Conservation (phyloP, 2,888 invertebrate genomes). For the Hydrotaea cyrtoneurina region DNA sequence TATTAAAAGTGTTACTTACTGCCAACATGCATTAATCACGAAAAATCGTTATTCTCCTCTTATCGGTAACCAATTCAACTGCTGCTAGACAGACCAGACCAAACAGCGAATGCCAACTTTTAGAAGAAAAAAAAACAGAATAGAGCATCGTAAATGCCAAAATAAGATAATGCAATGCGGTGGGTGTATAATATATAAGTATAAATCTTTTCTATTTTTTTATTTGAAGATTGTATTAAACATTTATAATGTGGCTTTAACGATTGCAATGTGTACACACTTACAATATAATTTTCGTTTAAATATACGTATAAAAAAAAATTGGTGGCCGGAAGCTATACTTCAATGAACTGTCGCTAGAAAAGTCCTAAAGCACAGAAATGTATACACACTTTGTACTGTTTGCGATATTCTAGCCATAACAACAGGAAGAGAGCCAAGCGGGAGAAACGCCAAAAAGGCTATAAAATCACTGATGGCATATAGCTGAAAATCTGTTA, state of each 20-base stretch:
- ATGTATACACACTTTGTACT: neutral
- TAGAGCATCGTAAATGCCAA: slow-evolving; percentile 40
- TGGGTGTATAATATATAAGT: slow-evolving; percentile 45
- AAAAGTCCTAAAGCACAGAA: slow-evolving; percentile 40
- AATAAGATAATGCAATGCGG: slow-evolving; percentile 51
- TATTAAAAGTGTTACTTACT: slow-evolving; percentile 57
- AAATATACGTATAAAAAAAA: neutral
- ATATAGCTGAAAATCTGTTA: slow-evolving; percentile 49
- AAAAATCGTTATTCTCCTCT: slow-evolving; percentile 45
- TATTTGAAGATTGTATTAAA: slow-evolving; percentile 66
- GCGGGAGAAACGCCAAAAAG: slow-evolving; percentile 11
- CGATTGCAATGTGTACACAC: slow-evolving; percentile 61
- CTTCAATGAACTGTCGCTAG: slow-evolving; percentile 46
- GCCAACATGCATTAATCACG: slow-evolving; percentile 62
- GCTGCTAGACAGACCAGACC: neutral
- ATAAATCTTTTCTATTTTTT: slow-evolving; percentile 65
- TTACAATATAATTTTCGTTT: neutral
- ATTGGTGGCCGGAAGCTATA: slow-evolving; percentile 43
- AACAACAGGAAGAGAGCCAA: neutral
- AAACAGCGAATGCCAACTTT: neutral
- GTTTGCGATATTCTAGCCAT: slow-evolving; percentile 18
- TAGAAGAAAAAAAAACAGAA: neutral
- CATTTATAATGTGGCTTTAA: slow-evolving; percentile 70
- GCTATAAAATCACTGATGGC: slow-evolving; percentile 51
- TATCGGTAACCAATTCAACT: slow-evolving; percentile 42